phyloP scores from a whole-genome alignment of 2,797 vertebrate species.

The Tadarida brasiliensis region DNA sequence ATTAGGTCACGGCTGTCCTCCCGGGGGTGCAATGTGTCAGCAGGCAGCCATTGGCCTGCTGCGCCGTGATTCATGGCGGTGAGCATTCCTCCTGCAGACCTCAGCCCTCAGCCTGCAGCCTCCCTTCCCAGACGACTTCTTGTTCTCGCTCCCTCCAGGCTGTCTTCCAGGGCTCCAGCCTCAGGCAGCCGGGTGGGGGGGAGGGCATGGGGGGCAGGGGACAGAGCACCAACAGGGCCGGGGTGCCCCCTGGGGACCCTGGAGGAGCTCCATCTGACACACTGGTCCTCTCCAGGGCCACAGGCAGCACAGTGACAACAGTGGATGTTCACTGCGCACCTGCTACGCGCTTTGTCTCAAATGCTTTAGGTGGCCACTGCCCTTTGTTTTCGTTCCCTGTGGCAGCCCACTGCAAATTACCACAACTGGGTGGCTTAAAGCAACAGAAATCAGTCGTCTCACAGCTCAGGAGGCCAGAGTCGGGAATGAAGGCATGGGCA shows the following conservation, averaged over 20 bases:
- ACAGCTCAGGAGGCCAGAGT: not conserved
- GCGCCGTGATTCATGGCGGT: not conserved
- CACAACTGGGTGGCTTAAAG: not conserved
- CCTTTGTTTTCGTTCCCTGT: not conserved
- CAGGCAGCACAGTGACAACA: not conserved
- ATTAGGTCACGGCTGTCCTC: slow-evolving; percentile 81
- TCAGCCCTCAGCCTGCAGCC: not conserved
- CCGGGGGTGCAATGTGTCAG: slow-evolving; percentile 78
- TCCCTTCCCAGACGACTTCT: slow-evolving; percentile 39
- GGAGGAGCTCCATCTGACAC: not conserved
- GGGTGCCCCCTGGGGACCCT: not conserved
- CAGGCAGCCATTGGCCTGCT: slow-evolving; percentile 28
- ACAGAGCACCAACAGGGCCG: not conserved
- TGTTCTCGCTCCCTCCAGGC: not conserved
- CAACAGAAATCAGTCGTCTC: not conserved
- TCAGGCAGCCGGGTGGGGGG: not conserved
- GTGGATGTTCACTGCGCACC: not conserved
- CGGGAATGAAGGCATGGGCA: not conserved
- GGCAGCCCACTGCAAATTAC: not conserved
- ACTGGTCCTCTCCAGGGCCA: not conserved
- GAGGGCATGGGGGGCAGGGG: not conserved
- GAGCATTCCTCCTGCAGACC: not conserved
- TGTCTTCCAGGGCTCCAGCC: not conserved
- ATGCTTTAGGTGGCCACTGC: not conserved
- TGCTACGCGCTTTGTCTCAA: not conserved